Conservation (phyloP, 2,113 vertebrate species). For the Hystrix cristata region DNA sequence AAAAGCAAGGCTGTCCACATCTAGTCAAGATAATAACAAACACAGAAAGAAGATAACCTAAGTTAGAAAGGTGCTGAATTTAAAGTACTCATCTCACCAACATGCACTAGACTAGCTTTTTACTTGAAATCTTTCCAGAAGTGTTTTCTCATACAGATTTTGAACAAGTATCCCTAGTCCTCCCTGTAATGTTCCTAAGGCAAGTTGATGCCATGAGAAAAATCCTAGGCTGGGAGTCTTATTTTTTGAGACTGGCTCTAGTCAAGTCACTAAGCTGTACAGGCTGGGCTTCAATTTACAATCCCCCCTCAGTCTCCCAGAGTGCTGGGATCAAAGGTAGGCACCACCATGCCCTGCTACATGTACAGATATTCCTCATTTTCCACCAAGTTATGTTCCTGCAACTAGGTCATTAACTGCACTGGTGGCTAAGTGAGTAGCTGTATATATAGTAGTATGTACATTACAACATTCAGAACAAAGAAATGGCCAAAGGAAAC, state of each 20-base stretch:
- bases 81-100: neutral
- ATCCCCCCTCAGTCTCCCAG: neutral
- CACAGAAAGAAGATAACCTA: neutral
- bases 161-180: neutral
- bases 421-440: neutral
- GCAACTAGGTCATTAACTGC: neutral
- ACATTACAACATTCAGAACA: neutral
- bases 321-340: neutral
- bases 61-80: neutral
- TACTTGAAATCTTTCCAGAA: neutral
- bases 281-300: neutral
- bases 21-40: neutral
- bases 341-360: neutral
- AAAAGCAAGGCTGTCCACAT: neutral
- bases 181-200: neutral
- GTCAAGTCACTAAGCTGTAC: neutral
- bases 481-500: neutral
- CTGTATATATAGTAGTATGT: neutral
- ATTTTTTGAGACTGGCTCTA: neutral
- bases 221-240: neutral
- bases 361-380: neutral
- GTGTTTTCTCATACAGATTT: neutral
- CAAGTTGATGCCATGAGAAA: neutral
- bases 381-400: neutral
- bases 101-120: neutral